Conservation (phyloP, 2,113 vertebrate genomes). For the Calidris pugnax region DNA sequence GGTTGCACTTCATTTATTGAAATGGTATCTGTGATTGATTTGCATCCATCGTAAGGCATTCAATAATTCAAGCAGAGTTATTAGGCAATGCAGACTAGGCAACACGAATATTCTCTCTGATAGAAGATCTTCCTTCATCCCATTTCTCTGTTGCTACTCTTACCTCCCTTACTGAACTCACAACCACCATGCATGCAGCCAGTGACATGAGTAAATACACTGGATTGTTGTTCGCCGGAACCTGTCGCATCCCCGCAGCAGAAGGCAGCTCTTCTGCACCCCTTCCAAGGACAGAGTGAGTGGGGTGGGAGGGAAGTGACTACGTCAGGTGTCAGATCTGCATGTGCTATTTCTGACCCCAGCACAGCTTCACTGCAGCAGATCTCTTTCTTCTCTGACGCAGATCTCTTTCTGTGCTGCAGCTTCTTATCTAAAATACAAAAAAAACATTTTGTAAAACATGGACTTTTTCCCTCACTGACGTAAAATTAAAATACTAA, state of each 20-base stretch:
- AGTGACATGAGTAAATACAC: not conserved
- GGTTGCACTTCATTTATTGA: not conserved
- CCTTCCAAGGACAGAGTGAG: not conserved
- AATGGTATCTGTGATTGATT: not conserved
- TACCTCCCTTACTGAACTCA: not conserved
- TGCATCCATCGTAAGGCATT: not conserved
- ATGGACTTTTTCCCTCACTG: not conserved
- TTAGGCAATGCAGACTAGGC: not conserved
- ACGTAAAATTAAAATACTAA: not conserved
- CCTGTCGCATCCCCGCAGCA: rapidly evolving
- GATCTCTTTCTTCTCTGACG: not conserved
- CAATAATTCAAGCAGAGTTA: not conserved
- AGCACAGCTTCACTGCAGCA: not conserved
- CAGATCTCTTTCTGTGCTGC: not conserved
- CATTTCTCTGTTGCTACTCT: not conserved
- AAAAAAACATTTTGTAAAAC: not conserved
- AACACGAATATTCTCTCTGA: not conserved
- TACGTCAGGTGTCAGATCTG: not conserved
- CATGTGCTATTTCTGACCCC: not conserved
- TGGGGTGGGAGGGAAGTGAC: not conserved
- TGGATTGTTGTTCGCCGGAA: not conserved
- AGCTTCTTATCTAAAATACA: not conserved
- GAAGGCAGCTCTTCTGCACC: not conserved
- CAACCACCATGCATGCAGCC: not conserved
- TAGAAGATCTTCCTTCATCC: not conserved